phyloP scores from a whole-genome alignment of 2,888 invertebrate genomes.

The Orthosia incerta region DNA sequence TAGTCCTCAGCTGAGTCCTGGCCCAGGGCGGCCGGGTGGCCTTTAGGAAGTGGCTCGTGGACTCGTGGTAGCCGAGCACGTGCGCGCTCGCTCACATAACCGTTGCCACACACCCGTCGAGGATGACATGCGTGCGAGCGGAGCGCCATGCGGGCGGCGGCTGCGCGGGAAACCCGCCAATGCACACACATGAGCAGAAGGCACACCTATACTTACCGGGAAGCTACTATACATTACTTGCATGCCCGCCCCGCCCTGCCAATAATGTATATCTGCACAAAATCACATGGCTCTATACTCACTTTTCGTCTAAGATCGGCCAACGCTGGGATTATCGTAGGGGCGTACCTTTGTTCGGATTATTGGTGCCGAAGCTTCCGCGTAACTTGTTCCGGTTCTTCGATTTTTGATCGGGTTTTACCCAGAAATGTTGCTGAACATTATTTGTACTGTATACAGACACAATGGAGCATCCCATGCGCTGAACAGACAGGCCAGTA shows the following conservation, averaged over 20 bases:
- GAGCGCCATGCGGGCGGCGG: conserved; percentile 34
- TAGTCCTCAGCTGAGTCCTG: not conserved
- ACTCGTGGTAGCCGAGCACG: not conserved
- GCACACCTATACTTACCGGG: not conserved
- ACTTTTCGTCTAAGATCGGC: not conserved
- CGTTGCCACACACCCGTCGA: not conserved
- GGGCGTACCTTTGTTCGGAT: too few relatives aligned
- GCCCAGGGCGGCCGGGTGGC: too few relatives aligned
- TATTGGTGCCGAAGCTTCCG: too few relatives aligned
- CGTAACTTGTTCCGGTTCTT: too few relatives aligned
- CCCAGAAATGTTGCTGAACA: too few relatives aligned
- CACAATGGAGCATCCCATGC: not conserved
- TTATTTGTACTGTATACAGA: not conserved
- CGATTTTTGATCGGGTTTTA: too few relatives aligned
- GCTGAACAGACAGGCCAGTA: not conserved
- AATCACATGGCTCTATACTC: not conserved
- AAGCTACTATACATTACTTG: not conserved
- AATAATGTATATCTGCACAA: not conserved
- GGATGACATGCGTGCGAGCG: conserved; percentile 1
- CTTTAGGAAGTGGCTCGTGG: conserved; percentile 1
- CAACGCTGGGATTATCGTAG: too few relatives aligned
- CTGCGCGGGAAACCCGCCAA: conserved; percentile 21
- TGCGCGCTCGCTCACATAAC: conserved; percentile 1
- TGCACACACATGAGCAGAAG: not conserved
- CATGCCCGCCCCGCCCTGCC: not conserved